Conservation (phyloP, 2,113 vertebrate species). For the Cheirogaleus medius region DNA sequence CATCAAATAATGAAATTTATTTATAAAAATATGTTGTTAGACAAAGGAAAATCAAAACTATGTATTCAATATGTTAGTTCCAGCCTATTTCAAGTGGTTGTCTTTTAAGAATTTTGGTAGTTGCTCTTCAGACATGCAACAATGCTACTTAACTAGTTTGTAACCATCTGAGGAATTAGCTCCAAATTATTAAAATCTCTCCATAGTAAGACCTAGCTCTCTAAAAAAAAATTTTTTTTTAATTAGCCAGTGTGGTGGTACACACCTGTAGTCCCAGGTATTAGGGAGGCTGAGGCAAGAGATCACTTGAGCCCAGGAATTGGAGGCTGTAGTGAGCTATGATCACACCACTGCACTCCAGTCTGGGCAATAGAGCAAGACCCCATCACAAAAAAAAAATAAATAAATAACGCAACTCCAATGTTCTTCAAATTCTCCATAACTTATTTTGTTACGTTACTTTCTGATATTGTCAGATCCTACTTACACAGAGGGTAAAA, state of each 20-base stretch:
- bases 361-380: no score
- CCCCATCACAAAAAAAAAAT: no score
- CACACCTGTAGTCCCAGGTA: no score
- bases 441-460: background rate
- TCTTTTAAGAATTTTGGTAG: background rate
- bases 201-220: no score
- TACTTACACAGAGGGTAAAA: background rate
- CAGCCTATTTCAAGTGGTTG: background rate
- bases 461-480: background rate
- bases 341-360: no score
- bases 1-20: slow-evolving; percentile 23
- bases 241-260: no score
- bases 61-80: background rate
- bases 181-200: background rate
- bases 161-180: background rate
- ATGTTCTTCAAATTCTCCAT: background rate
- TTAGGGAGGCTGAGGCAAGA: no score
- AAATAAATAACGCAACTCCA: background rate
- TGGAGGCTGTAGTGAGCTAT: no score
- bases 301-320: no score
- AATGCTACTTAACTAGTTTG: background rate
- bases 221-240: no score
- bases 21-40: slow-evolving; percentile 23
- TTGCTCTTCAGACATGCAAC: background rate
- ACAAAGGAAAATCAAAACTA: slow-evolving; percentile 6